phyloP scores from a whole-genome alignment of 1,140 invertebrate genomes.

The Oncopeltus fasciatus region DNA sequence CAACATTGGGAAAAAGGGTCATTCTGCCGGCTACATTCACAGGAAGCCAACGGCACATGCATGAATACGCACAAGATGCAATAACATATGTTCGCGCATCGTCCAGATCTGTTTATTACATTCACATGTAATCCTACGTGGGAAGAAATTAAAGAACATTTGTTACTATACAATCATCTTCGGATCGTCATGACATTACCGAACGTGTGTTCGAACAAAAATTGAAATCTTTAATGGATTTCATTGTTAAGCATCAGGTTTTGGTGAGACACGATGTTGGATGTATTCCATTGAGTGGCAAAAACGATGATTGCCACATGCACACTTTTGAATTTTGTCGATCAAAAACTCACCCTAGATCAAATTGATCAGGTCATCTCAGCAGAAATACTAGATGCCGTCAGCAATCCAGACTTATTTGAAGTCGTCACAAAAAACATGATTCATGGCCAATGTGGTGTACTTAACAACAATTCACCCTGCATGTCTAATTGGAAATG shows the following conservation, averaged over 20 bases:
- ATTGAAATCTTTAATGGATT: conserved; percentile 32
- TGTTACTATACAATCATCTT: conserved; percentile 24
- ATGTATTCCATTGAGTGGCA: conserved; percentile 35
- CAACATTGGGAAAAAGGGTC: too few relatives aligned
- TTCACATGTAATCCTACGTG: conserved; percentile 35
- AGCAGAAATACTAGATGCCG: conserved; percentile 18
- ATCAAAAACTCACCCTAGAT: conserved; percentile 20
- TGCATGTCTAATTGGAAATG: conserved; percentile 33
- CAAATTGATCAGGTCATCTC: conserved; percentile 22
- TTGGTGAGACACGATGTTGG: conserved; percentile 28
- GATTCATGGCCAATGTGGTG: conserved; percentile 29
- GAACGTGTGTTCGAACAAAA: conserved; percentile 36
- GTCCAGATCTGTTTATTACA: conserved; percentile 25
- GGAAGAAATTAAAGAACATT: conserved; percentile 26
- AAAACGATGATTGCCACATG: conserved; percentile 31
- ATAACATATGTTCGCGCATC: conserved; percentile 11
- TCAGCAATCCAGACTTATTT: conserved; percentile 22
- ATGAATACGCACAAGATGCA: conserved; percentile 12
- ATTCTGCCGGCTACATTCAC: conserved; percentile 33
- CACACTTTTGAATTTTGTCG: conserved; percentile 28
- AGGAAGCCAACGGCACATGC: conserved; percentile 31
- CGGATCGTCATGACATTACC: conserved; percentile 30
- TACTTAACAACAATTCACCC: conserved; percentile 27
- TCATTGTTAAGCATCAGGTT: conserved; percentile 22
- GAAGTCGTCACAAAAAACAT: conserved; percentile 28